phyloP scores from a whole-genome alignment of 2,113 vertebrate genomes.

The Neolamprologus fasciatus region DNA sequence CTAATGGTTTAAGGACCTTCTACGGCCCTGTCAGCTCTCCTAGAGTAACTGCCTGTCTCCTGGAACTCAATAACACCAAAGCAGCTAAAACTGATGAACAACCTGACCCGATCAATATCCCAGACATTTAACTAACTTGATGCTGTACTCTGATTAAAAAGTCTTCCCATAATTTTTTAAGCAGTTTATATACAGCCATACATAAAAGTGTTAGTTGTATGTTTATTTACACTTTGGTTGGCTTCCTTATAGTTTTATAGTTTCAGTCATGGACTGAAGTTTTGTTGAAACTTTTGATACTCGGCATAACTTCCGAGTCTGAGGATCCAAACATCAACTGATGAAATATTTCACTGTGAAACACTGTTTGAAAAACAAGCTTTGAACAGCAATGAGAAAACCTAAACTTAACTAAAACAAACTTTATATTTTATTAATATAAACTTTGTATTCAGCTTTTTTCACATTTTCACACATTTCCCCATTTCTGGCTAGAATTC shows the following conservation, averaged over 20 bases:
- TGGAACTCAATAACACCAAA: not conserved
- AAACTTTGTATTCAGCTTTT: not conserved
- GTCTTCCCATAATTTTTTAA: not conserved
- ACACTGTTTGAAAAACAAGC: not conserved
- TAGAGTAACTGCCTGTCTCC: accelerated
- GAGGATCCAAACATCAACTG: not conserved
- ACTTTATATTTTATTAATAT: not conserved
- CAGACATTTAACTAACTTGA: not conserved
- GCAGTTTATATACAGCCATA: not conserved
- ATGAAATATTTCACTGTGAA: not conserved
- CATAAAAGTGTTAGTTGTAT: not conserved
- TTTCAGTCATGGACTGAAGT: not conserved
- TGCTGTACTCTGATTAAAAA: not conserved
- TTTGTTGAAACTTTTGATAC: not conserved
- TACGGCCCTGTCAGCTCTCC: not conserved
- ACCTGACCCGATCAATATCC: not conserved
- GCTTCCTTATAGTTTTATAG: not conserved
- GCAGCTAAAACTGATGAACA: not conserved
- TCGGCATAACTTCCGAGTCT: accelerated
- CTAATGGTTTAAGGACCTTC: not conserved
- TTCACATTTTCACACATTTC: not conserved
- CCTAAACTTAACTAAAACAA: not conserved
- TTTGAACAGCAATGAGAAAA: not conserved
- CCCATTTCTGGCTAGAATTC: not conserved
- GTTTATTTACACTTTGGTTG: not conserved